phyloP scores from a whole-genome alignment of 2,888 invertebrate species.

The Cotesia congregata region DNA sequence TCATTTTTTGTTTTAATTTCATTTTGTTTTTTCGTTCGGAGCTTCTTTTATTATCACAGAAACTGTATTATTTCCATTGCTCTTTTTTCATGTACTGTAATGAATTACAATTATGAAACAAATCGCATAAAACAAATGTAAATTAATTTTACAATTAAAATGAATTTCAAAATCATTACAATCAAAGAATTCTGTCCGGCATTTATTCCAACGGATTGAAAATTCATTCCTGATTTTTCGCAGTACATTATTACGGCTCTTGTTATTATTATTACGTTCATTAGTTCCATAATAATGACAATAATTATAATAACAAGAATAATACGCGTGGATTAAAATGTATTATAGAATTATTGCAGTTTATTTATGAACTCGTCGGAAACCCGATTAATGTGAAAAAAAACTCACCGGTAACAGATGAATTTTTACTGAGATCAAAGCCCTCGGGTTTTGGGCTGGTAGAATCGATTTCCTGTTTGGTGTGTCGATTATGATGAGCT shows the following conservation, averaged over 20 bases:
- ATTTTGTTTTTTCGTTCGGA: no score
- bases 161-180: no score
- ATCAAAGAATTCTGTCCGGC: no score
- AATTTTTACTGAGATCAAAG: constrained; percentile 75
- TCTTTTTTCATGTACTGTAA: no score
- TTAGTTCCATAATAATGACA: neutral
- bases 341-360: neutral
- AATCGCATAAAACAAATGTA: no score
- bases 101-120: no score
- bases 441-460: constrained; percentile 77
- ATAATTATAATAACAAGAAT: neutral
- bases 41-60: no score
- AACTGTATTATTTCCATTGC: no score
- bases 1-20: no score
- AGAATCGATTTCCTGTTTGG: constrained; percentile 63
- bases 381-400: constrained; percentile 17
- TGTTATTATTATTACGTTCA: neutral
- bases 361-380: neutral
- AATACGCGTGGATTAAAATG: neutral
- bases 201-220: no score
- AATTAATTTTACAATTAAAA: no score
- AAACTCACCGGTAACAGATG: constrained; percentile 77
- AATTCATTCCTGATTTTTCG: no score
- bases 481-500: constrained; percentile 61
- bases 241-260: neutral